These are phyloP conservation scores for Myiotriccus ornatus DNA, from an alignment of 2,797 vertebrate species.

Conservation along the genomic window DNA sequence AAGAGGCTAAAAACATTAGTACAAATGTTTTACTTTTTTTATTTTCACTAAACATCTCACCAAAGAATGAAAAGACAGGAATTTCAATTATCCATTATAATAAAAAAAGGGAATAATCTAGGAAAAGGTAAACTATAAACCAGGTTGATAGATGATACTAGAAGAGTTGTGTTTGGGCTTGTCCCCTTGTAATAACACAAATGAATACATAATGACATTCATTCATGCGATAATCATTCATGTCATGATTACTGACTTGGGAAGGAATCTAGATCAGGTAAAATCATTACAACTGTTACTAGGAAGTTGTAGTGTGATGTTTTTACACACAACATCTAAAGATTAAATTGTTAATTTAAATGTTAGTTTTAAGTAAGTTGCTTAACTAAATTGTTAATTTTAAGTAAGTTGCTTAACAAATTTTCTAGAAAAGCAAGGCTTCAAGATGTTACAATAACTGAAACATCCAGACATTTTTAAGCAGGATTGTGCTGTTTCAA, in stretches of 20 bases:
- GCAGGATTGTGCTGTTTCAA: neutral
- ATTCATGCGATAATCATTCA: neutral
- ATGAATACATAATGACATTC: neutral
- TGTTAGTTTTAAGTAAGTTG: neutral
- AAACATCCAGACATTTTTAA: neutral
- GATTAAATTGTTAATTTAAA: neutral
- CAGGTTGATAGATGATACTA: neutral
- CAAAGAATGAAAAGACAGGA: neutral
- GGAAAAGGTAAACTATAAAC: neutral
- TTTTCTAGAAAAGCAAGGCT: neutral
- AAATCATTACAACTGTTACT: neutral
- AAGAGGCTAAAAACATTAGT: neutral
- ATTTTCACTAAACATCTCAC: neutral
- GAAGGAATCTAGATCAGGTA: neutral
- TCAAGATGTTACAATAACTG: neutral
- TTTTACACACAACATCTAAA: neutral
- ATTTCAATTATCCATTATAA: neutral
- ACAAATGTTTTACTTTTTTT: neutral
- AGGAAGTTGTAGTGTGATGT: neutral
- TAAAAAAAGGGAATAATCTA: neutral
- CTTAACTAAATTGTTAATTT: neutral
- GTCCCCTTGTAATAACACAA: neutral
- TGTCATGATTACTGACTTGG: neutral
- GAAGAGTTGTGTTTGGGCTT: neutral
- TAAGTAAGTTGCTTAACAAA: neutral